Conservation (phyloP, 2,113 vertebrate genomes). For the Saccopteryx bilineata region DNA sequence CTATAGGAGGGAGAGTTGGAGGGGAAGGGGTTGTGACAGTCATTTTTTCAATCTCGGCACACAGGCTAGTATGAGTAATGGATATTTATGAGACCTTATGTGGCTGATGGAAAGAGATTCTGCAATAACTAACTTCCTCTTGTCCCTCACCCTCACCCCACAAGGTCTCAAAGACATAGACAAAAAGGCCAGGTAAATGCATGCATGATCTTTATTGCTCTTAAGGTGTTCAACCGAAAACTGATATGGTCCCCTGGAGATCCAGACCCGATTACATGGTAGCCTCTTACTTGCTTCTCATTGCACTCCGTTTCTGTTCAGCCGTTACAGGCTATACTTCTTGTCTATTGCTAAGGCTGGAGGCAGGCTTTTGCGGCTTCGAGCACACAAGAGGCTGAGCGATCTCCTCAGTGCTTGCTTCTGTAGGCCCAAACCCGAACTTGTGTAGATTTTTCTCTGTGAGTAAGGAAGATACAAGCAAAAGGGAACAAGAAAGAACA, state of each 20-base stretch:
- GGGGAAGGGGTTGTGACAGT: not conserved
- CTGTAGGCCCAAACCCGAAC: not conserved
- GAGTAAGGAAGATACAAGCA: not conserved
- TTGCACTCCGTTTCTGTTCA: not conserved
- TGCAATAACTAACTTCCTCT: not conserved
- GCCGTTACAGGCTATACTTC: not conserved
- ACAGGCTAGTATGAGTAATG: not conserved
- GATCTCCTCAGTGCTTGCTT: not conserved
- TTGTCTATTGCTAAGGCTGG: not conserved
- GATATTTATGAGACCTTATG: not conserved
- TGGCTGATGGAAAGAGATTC: not conserved
- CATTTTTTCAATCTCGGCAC: slow-evolving; percentile 6
- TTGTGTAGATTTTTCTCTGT: not conserved
- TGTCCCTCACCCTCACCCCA: fast-evolving
- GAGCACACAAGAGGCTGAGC: not conserved
- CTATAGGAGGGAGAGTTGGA: not conserved
- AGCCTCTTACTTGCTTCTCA: not conserved
- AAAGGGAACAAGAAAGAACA: not conserved
- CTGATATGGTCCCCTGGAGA: not conserved
- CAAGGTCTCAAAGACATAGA: not conserved
- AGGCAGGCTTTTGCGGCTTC: not conserved
- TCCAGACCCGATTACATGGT: not conserved
- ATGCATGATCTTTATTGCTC: not conserved
- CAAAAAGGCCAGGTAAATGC: not conserved
- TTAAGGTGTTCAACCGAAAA: not conserved